Evolutionary conservation across 2,888 invertebrate species (phyloP).

Genomic region (Strigamia transsilvanica): DNA sequence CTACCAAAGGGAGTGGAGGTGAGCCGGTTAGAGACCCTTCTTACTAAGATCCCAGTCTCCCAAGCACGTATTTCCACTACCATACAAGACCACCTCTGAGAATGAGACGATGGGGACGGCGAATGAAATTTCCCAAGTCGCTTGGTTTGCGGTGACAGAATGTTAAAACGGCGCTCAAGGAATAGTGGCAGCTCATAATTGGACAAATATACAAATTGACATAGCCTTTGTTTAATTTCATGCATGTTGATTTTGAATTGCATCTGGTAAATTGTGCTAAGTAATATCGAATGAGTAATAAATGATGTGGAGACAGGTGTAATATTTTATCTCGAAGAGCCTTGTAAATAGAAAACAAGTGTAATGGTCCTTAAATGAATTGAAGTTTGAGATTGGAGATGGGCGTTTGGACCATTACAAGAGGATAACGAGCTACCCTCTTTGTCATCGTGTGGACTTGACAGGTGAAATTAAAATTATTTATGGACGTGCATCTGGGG

Average conservation of each 20-base stretch:
- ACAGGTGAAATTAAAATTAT: conserved; percentile 3
- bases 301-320: not conserved
- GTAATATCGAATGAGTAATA: not conserved
- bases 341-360: not conserved
- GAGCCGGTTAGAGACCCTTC: not conserved
- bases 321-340: not conserved
- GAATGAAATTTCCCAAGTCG: conserved; percentile 8
- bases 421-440: not conserved
- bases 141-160: not conserved
- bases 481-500: not conserved
- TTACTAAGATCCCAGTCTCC: not conserved
- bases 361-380: not conserved
- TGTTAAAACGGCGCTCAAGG: not conserved
- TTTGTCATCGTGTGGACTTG: not conserved
- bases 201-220: not conserved
- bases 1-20: not conserved
- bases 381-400: not conserved
- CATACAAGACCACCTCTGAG: not conserved
- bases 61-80: not conserved
- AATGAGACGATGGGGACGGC: not conserved
- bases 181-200: not conserved
- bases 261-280: not conserved
- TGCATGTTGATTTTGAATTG: not conserved
- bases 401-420: not conserved
- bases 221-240: not conserved